phyloP scores from a whole-genome alignment of 2,888 invertebrate species.

The Allolobophora icterica region DNA sequence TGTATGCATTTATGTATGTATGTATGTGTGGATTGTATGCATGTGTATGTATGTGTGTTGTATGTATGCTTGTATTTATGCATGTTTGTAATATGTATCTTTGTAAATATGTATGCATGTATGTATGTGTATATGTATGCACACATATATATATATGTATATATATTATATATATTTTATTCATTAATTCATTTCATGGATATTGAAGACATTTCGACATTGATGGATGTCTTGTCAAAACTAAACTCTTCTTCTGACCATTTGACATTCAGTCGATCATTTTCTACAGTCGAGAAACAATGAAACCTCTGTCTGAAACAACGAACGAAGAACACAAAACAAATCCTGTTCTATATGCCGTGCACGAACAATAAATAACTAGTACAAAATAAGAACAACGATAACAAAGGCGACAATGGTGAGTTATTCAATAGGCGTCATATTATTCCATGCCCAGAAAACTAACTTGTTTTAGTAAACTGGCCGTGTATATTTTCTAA shows the following conservation, averaged over 20 bases:
- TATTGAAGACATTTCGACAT: not conserved
- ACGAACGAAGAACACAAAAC: not conserved
- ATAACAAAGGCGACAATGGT: not conserved
- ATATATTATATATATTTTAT: not conserved
- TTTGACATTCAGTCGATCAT: not conserved
- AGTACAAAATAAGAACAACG: not conserved
- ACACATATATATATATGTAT: not conserved
- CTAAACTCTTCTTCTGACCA: not conserved
- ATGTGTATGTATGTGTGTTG: too few species aligned
- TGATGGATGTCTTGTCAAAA: slow-evolving; percentile 2
- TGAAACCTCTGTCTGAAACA: not conserved
- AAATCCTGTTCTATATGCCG: not conserved
- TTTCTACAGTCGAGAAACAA: not conserved
- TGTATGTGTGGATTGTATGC: too few species aligned
- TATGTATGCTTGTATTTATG: not conserved
- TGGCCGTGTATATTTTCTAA: too few species aligned
- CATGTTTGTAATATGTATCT: not conserved
- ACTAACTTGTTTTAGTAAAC: too few species aligned
- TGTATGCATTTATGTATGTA: too few species aligned
- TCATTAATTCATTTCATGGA: not conserved
- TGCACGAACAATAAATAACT: not conserved
- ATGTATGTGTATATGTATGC: not conserved
- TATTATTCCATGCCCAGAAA: not conserved
- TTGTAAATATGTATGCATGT: not conserved
- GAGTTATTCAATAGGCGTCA: not conserved